These are phyloP conservation scores for Drosophila tsacasi DNA, from an alignment of 1,140 invertebrate genomes.

Conservation along the genomic window DNA sequence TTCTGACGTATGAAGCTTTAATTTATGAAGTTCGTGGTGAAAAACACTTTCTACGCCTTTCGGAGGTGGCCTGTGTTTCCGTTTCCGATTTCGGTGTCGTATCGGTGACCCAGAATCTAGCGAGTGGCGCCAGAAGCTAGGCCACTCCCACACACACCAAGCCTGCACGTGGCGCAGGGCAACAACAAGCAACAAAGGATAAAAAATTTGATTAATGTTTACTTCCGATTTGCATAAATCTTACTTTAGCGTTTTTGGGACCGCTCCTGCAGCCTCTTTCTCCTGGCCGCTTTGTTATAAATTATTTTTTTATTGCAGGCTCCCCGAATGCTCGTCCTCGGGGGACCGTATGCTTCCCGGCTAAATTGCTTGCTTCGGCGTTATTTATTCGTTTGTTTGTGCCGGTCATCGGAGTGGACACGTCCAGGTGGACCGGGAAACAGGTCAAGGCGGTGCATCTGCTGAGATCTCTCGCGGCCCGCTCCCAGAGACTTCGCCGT, in stretches of 20 bases:
- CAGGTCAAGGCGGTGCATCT: constrained; percentile 56
- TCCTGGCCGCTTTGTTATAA: constrained; percentile 64
- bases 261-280: constrained; percentile 1
- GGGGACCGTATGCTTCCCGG: constrained; percentile 47
- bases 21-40: constrained; percentile 71
- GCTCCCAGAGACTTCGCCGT: constrained; percentile 34
- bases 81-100: constrained; percentile 34
- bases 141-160: constrained; percentile 31
- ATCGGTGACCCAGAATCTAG: constrained; percentile 69
- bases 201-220: constrained; percentile 84
- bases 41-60: constrained; percentile 34
- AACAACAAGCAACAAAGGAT: constrained; percentile 37
- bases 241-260: constrained; percentile 78
- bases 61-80: constrained; percentile 47
- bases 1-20: constrained; percentile 77
- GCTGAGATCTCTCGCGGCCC: neutral
- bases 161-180: constrained; percentile 39
- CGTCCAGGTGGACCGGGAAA: constrained; percentile 25
- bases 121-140: constrained; percentile 65
- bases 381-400: constrained; percentile 69
- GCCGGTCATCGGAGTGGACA: constrained; percentile 28
- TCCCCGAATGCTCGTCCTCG: constrained; percentile 15
- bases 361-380: constrained; percentile 56
- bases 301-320: constrained; percentile 77
- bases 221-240: constrained; percentile 85